Evolutionary conservation across 2,888 invertebrate genomes (phyloP).

Genomic region (Lithophane leautieri): DNA sequence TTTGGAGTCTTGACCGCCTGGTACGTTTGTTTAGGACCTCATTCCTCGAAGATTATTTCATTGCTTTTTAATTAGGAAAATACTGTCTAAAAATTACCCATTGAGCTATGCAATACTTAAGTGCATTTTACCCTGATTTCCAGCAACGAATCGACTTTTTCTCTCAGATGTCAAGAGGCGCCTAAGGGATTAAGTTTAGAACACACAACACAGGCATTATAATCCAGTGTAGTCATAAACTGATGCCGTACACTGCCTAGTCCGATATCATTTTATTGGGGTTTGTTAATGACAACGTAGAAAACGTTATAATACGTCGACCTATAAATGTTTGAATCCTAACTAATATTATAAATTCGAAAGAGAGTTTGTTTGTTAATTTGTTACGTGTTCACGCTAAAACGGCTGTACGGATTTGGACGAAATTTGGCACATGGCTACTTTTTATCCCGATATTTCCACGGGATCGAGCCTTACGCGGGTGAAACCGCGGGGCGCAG

Average conservation of each 20-base stretch:
- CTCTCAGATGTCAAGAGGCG: conserved; percentile 1
- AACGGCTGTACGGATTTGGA: no score
- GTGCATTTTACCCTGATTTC: background rate
- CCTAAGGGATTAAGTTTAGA: conserved; percentile 12
- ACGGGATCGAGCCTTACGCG: no score
- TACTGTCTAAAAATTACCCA: background rate
- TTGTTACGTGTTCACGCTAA: no score
- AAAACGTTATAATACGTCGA: background rate
- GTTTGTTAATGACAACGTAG: background rate
- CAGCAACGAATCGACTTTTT: background rate
- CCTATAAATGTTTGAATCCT: no score
- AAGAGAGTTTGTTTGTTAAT: no score
- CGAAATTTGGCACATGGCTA: no score
- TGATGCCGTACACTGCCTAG: background rate
- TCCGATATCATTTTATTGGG: background rate
- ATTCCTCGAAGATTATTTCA: background rate
- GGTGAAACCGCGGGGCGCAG: no score
- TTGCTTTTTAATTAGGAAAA: background rate
- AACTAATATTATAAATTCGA: no score
- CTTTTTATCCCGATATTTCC: no score
- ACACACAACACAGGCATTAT: background rate
- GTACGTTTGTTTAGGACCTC: background rate
- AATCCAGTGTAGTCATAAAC: background rate
- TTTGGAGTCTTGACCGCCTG: background rate
- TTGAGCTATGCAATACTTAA: background rate